phyloP scores from a whole-genome alignment of 2,888 invertebrate species.

The Spodoptera exigua region DNA sequence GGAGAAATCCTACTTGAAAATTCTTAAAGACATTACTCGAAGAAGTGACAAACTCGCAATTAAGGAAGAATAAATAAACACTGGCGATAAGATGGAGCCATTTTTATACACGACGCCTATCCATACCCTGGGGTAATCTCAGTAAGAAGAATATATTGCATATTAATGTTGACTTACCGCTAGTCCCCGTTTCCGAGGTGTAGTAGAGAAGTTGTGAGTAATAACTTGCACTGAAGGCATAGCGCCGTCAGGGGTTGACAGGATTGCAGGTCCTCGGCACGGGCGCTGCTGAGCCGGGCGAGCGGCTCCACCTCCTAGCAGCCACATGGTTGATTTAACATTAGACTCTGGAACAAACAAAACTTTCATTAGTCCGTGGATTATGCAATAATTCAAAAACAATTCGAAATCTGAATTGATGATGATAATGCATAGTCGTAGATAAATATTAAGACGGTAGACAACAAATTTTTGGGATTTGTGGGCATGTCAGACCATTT shows the following conservation, averaged over 20 bases:
- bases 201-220: slow-evolving; percentile 61
- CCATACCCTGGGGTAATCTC: too few relatives aligned
- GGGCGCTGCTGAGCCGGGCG: slow-evolving; percentile 42
- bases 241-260: slow-evolving; percentile 68
- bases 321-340: slow-evolving; percentile 69
- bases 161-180: slow-evolving; percentile 65
- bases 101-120: too few relatives aligned
- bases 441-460: background rate
- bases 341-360: slow-evolving; percentile 58
- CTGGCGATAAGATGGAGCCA: too few relatives aligned
- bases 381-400: too few relatives aligned
- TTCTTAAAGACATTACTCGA: too few relatives aligned
- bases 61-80: too few relatives aligned
- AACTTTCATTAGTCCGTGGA: background rate
- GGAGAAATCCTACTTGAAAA: too few relatives aligned
- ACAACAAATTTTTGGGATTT: background rate
- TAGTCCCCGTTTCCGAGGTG: slow-evolving; percentile 70
- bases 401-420: background rate
- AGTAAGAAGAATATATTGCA: background rate
- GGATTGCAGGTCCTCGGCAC: slow-evolving; percentile 65
- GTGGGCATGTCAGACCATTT: too few relatives aligned
- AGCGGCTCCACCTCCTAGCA: slow-evolving; percentile 56
- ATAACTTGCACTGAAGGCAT: slow-evolving; percentile 68
- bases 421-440: background rate
- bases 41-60: too few relatives aligned